Percentiles rank a stretch among this genome's conserved stretches.
These are phyloP conservation scores for Neoscelio sp. DNA, from an alignment of 2,888 invertebrate genomes.

Conservation along the genomic window DNA sequence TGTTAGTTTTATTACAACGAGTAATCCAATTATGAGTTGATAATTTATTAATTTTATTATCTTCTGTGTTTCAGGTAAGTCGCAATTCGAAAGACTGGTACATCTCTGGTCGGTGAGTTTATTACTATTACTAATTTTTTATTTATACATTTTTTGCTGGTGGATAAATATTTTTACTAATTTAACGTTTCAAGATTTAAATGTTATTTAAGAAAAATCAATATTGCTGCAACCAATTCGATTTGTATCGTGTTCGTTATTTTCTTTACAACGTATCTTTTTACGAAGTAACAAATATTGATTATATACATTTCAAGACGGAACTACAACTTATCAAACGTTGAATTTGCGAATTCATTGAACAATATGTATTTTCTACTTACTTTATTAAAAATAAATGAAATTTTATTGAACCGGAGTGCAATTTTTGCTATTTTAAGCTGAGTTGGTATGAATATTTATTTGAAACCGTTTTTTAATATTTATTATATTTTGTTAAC, in stretches of 20 bases:
- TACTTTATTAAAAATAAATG: background rate
- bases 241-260: constrained; percentile 7
- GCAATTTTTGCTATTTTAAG: too few relatives aligned
- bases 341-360: background rate
- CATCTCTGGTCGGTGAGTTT: constrained; percentile 19
- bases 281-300: constrained; percentile 15
- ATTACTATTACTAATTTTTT: constrained; percentile 8
- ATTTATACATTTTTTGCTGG: too few relatives aligned
- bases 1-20: constrained; percentile 7
- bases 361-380: background rate
- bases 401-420: too few relatives aligned
- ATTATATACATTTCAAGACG: constrained; percentile 5
- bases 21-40: background rate
- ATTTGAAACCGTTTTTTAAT: too few relatives aligned
- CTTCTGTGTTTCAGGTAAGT: constrained; percentile 50
- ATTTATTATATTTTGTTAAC: too few relatives aligned
- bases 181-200: constrained; percentile 1
- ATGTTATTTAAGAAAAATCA: constrained; percentile 21
- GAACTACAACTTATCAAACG: background rate
- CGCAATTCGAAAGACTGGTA: background rate
- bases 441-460: too few relatives aligned
- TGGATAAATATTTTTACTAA: constrained; percentile 5
- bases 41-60: constrained; percentile 7
- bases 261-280: background rate
- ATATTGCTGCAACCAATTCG: constrained; percentile 2